phyloP scores from a whole-genome alignment of 2,888 invertebrate genomes.

The Dasysyrphus tricinctus region DNA sequence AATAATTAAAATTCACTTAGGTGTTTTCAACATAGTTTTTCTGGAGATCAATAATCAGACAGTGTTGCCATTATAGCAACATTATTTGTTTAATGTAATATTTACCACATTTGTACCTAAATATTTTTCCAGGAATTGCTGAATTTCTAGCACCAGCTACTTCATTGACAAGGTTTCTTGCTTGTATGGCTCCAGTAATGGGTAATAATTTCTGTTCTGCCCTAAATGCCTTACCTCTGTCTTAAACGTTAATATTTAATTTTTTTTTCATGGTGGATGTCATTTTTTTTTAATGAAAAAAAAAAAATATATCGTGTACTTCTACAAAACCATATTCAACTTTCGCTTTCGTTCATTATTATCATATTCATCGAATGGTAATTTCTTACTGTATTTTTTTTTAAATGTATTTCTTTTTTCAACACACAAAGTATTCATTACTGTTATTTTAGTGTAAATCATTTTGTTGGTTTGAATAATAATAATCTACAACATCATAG shows the following conservation, averaged over 20 bases:
- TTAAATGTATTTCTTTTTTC: constrained; percentile 11
- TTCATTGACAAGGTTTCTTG: constrained; percentile 81
- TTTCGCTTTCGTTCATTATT: constrained; percentile 44
- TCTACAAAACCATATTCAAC: not conserved
- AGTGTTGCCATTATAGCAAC: not conserved
- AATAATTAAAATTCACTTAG: no score
- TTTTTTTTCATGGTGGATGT: constrained; percentile 54
- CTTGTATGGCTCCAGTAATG: constrained; percentile 83
- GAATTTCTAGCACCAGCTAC: constrained; percentile 78
- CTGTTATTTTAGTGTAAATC: constrained; percentile 43
- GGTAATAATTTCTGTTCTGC: constrained; percentile 78
- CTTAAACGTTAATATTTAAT: constrained; percentile 19
- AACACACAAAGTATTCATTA: constrained; percentile 36
- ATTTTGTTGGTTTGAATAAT: constrained; percentile 51
- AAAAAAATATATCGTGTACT: not conserved
- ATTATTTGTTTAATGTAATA: not conserved
- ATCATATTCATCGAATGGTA: constrained; percentile 33
- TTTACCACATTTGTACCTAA: not conserved
- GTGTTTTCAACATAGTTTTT: no score
- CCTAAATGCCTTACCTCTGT: constrained; percentile 30
- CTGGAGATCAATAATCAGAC: not conserved
- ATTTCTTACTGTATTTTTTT: constrained; percentile 32
- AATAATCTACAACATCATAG: not conserved
- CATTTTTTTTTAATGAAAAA: constrained; percentile 27
- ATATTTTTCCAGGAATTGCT: constrained; percentile 76